Base-by-base conservation (phyloP, 2,797 vertebrate genomes). In the Alosa sapidissima region DNA sequence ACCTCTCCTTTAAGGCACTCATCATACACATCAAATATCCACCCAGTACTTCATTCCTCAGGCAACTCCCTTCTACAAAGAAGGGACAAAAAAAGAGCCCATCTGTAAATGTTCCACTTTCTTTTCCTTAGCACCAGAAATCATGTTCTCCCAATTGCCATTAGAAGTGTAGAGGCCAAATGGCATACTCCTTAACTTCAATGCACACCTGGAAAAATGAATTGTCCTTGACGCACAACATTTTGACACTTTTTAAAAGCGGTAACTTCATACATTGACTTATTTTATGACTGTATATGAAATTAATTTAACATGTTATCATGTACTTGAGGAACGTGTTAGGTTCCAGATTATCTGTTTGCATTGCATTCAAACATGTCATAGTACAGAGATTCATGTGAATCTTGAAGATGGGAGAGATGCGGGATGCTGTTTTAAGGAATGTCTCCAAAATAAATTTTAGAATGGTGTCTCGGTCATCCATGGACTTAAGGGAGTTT, bases 181-280 rank as follows among this genome's bases (percentile, higher is more conserved):
- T 87, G 85, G 89, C 89, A 45, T 48, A 92, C 90, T 83, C 88
- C n/a, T 89, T 85, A 83, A 89, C 85, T 41, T 41, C 89, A 91
- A 82, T 81, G 78, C 41, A 60, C 52, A 82, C n/a, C 81, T 72
- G 84, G 89, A 91, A 78, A 78, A 78, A 78, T n/a, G 19, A 19
- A 91, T 81, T 58, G 87, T 92, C 91, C 91, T 88, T 65, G 86
- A 91, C 88, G 92, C 89, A 91, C 94, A 95, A 91, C 68, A 36
- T 75, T 45, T 45, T 75, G 68, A 75, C 16, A 45, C 41, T 78
- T 85, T 87, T 68, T 87, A 28, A 84, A 72, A 75, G 19, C 16
- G 89, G 72, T 45, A 3, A 62, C 88, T 88, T 88, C 83, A 88
- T 89, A 55, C 78, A 4, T n/a, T 36, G 82, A 75, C 84, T 92